Base-by-base conservation (phyloP, 2,888 invertebrate genomes). In the Calameuta idolon region DNA sequence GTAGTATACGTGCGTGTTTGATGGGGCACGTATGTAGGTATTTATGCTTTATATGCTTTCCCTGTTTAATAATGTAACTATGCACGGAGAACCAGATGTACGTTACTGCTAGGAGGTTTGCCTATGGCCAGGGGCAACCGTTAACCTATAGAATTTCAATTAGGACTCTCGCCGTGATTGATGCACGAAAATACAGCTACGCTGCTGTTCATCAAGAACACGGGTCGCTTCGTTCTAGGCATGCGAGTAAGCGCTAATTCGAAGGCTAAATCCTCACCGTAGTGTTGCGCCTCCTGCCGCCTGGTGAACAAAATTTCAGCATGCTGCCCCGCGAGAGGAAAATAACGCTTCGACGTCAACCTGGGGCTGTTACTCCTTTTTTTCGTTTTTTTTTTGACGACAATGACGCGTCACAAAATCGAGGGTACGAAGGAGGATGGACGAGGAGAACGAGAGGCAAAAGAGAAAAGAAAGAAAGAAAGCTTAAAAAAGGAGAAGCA, bases 301-400 rank as follows among this genome's bases (percentile, higher is more conserved):
- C 93, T 86, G 94, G 93, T 85, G 93, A 94, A 87, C 94, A 94
- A 89, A 94, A 94, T 93, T 94, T 94, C 91, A 94, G 91, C 94
- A 94, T 94, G 79, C 83, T 84, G 74, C 77, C 74, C 71, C 71
- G 69, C 55, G 75, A 55, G 23, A 55, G 23, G 5, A 23, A 55
- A 55, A 55, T 9, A 55, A 34, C 35, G 74, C 35, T 74, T 35
- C 74, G 74, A 34, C 55, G 55, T 55, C 23, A 23, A 55, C 9
- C 75, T 75, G 75, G 73, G 37, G 74, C 12, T 35, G 76, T 12
- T 3, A 74, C 31, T 34, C 73, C 75, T 55, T 75, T 75, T 79
- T 77, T n/a, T n/a, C n/a, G n/a, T n/a, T n/a, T 74, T 77, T 79
- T 77, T 76, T 79, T 74, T 73, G 35, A n/a, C 37, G n/a, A 31